Conservation (phyloP, 2,797 vertebrate genomes). For the Chiloscyllium punctatum region DNA sequence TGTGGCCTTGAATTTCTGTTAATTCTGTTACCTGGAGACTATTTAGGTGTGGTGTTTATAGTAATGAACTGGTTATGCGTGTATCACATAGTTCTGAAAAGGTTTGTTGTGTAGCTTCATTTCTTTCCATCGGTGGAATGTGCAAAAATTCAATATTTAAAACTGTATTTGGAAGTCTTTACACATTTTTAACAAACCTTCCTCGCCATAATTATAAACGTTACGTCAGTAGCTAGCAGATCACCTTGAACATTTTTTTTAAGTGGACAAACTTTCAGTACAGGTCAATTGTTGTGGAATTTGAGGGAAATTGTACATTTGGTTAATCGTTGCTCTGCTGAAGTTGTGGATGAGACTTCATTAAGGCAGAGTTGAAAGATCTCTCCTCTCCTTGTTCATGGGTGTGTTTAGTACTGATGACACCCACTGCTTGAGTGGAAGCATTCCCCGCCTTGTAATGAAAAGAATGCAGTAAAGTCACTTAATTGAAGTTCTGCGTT, state of each 20-base stretch:
- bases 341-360: neutral
- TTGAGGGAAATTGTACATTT: neutral
- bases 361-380: neutral
- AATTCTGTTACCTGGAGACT: neutral
- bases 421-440: neutral
- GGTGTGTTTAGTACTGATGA: neutral
- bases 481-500: neutral
- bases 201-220: neutral
- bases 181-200: neutral
- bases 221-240: neutral
- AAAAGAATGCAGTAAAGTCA: neutral
- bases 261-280: neutral
- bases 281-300: neutral
- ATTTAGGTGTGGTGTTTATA: constrained; percentile 1
- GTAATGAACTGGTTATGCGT: neutral
- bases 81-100: neutral
- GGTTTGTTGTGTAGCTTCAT: neutral
- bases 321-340: no score
- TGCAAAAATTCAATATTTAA: neutral
- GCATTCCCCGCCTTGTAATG: neutral
- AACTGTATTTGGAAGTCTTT: neutral
- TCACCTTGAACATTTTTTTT: neutral
- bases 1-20: neutral
- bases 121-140: neutral
- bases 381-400: neutral